A percentile compares a stretch with the other conserved stretches of the same genome.
phyloP scores from a whole-genome alignment of 2,888 invertebrate genomes.

The Camptogramma bilineatum region DNA sequence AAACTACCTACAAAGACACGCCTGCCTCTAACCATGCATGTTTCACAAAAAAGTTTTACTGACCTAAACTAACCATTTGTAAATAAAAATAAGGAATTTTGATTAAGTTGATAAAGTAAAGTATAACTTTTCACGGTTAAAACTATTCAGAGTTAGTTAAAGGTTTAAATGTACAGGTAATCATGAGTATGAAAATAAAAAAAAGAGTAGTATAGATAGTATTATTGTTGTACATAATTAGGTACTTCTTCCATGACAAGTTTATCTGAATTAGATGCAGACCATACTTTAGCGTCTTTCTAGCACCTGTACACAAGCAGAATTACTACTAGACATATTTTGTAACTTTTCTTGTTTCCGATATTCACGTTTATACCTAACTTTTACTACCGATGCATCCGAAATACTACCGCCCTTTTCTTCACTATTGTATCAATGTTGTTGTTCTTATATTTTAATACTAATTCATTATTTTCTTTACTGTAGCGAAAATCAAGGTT shows the following conservation, averaged over 20 bases:
- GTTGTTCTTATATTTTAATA: slow-evolving; percentile 60
- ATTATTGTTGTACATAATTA: slow-evolving; percentile 48
- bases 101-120: neutral
- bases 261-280: slow-evolving; percentile 57
- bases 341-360: slow-evolving; percentile 53
- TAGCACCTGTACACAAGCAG: slow-evolving; percentile 62
- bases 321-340: slow-evolving; percentile 49
- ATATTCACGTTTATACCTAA: slow-evolving; percentile 51
- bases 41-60: slow-evolving; percentile 53
- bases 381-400: slow-evolving; percentile 74
- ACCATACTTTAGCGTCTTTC: slow-evolving; percentile 64
- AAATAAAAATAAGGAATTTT: slow-evolving; percentile 1
- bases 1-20: slow-evolving; percentile 42
- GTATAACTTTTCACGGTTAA: slow-evolving; percentile 3
- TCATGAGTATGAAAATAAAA: slow-evolving; percentile 24
- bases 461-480: slow-evolving; percentile 47
- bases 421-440: slow-evolving; percentile 85
- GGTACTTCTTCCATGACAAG: slow-evolving; percentile 47
- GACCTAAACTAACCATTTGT: neutral
- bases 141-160: neutral
- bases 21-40: slow-evolving; percentile 71
- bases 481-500: slow-evolving; percentile 53
- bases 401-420: slow-evolving; percentile 82
- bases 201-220: slow-evolving; percentile 34
- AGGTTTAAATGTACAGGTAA: slow-evolving; percentile 6